A percentile compares a stretch with the other conserved stretches of the same genome.
These are phyloP conservation scores for Melinaea marsaeus DNA, from an alignment of 2,888 invertebrate species.

Conservation along the genomic window DNA sequence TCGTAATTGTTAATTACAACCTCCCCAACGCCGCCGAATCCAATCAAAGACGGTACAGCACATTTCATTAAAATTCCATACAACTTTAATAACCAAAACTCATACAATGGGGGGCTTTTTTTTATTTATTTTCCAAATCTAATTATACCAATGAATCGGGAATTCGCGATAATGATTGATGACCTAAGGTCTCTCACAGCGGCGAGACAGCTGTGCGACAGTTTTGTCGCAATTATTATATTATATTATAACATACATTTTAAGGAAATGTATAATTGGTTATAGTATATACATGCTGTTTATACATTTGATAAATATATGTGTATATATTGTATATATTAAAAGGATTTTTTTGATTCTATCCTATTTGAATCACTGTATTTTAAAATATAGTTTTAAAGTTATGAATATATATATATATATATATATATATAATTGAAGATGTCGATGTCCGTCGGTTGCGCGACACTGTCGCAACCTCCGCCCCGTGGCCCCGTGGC, in stretches of 20 bases:
- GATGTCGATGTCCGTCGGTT: too few relatives aligned
- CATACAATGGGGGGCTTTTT: slow-evolving; percentile 32
- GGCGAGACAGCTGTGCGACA: not conserved
- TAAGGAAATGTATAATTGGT: too few relatives aligned
- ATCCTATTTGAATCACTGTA: too few relatives aligned
- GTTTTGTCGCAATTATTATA: slow-evolving; percentile 2
- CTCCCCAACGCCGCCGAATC: slow-evolving; percentile 13
- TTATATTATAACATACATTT: not conserved
- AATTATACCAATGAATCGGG: slow-evolving; percentile 59
- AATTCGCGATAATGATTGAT: slow-evolving; percentile 56
- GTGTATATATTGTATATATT: too few relatives aligned
- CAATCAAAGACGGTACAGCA: slow-evolving; percentile 1
- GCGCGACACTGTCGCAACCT: not conserved
- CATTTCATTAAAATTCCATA: slow-evolving; percentile 40
- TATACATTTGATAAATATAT: too few relatives aligned
- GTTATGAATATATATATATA: too few relatives aligned
- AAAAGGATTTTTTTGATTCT: too few relatives aligned
- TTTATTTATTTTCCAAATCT: slow-evolving; percentile 46
- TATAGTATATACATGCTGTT: too few relatives aligned
- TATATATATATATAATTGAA: too few relatives aligned
- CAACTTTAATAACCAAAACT: slow-evolving; percentile 36
- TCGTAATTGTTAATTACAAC: slow-evolving; percentile 23
- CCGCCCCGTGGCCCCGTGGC: slow-evolving; percentile 16
- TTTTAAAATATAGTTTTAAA: too few relatives aligned
- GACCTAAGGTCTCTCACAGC: slow-evolving; percentile 39